These are phyloP conservation scores for Andrena dorsata DNA, from an alignment of 2,888 invertebrate species.

Conservation along the genomic window DNA sequence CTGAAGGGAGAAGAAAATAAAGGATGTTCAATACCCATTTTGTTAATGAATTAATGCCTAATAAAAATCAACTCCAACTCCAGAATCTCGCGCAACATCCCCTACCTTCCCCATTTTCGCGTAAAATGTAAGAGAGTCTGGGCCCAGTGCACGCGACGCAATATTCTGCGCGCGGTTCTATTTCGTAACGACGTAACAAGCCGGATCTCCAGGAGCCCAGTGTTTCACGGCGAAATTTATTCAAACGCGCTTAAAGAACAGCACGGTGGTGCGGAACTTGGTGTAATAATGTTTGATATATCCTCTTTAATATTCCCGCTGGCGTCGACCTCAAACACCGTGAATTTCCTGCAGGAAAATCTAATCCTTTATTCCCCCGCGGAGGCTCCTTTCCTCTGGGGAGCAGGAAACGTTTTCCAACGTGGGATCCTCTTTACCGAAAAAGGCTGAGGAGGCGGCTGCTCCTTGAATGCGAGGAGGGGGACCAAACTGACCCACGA, in stretches of 20 bases:
- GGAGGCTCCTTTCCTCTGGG: not conserved
- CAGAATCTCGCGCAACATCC: too few relatives aligned
- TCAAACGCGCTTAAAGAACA: slow-evolving; percentile 12
- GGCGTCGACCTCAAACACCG: slow-evolving; percentile 28
- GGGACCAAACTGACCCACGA: not conserved
- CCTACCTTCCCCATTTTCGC: too few relatives aligned
- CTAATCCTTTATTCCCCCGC: slow-evolving; percentile 32
- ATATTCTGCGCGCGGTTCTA: slow-evolving; percentile 6
- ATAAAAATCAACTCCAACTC: too few relatives aligned
- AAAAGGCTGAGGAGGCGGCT: too few relatives aligned
- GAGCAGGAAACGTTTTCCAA: slow-evolving; percentile 23
- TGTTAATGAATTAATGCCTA: too few relatives aligned
- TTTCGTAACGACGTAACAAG: slow-evolving; percentile 1
- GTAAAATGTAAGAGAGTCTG: not conserved
- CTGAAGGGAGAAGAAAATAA: too few relatives aligned
- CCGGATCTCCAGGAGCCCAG: slow-evolving; percentile 9
- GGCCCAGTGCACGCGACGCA: not conserved
- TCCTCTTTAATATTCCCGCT: slow-evolving; percentile 49
- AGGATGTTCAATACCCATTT: too few relatives aligned
- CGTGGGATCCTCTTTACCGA: slow-evolving; percentile 26
- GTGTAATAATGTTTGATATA: slow-evolving; percentile 34
- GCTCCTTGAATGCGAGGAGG: too few relatives aligned
- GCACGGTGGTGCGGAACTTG: not conserved
- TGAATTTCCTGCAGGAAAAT: slow-evolving; percentile 24
- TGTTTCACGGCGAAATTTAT: slow-evolving; percentile 15